Percentiles rank a stretch among this genome's conserved stretches.
These are phyloP conservation scores for Daboia siamensis DNA, from an alignment of 2,113 vertebrate species.

Conservation along the genomic window DNA sequence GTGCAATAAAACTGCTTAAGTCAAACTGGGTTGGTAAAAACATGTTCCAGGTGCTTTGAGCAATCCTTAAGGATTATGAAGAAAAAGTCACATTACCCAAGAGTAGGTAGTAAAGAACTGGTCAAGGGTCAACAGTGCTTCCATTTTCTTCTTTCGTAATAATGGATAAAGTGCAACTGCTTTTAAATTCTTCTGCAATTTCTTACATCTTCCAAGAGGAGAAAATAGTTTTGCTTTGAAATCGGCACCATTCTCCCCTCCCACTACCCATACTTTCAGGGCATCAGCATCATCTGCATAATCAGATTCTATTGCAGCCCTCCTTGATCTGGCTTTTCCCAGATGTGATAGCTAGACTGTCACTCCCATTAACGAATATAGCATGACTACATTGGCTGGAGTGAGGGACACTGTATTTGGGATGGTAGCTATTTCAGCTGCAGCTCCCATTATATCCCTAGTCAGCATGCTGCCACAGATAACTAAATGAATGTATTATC, in stretches of 20 bases:
- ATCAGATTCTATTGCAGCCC: not conserved
- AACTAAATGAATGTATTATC: not conserved
- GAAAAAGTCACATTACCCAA: not conserved
- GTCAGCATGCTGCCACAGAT: not conserved
- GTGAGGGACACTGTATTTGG: not conserved
- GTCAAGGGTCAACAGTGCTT: not conserved
- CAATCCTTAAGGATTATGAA: not conserved
- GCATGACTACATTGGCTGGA: not conserved
- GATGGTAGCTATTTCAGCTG: not conserved
- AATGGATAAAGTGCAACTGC: not conserved
- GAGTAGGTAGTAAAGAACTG: not conserved
- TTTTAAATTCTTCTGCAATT: not conserved
- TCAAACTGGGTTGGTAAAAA: not conserved
- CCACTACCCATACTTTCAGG: not conserved
- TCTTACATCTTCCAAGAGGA: not conserved
- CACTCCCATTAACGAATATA: not conserved
- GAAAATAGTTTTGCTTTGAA: not conserved
- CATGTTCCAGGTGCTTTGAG: not conserved
- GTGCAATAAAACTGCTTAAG: conserved; percentile 15
- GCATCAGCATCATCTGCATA: not conserved
- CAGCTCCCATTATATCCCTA: not conserved
- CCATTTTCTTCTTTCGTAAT: not conserved
- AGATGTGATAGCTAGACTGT: not conserved
- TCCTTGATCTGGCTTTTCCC: not conserved
- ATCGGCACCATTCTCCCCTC: not conserved